Evolutionary conservation across 2,113 vertebrate species (phyloP).

Genomic region (Onychostruthus taczanowskii): DNA sequence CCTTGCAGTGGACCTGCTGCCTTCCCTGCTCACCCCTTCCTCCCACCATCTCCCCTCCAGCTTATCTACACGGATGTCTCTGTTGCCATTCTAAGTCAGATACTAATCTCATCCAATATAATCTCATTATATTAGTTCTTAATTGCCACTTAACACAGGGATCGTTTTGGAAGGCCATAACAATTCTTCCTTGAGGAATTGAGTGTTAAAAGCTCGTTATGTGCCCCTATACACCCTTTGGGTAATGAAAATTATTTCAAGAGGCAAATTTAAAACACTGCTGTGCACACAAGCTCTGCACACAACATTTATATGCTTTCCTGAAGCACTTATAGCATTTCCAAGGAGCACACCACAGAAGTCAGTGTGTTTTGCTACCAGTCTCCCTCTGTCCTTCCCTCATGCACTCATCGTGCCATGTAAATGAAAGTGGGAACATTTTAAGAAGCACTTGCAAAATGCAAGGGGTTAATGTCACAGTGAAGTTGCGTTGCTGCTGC

Average conservation of each 20-base stretch:
- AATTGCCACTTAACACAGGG: conserved; percentile 31
- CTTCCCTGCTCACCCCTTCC: not conserved
- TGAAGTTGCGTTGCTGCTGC: not conserved
- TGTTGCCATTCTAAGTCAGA: not conserved
- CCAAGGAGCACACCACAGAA: not conserved
- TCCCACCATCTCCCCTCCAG: not conserved
- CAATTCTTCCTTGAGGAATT: not conserved
- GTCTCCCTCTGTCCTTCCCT: not conserved
- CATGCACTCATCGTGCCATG: accelerated
- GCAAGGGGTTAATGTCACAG: not conserved
- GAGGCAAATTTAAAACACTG: not conserved
- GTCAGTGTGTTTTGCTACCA: not conserved
- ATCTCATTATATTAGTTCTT: conserved; percentile 26
- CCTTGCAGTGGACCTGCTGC: not conserved
- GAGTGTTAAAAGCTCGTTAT: not conserved
- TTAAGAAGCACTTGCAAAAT: not conserved
- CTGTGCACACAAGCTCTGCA: not conserved
- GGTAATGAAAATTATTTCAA: not conserved
- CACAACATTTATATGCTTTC: not conserved
- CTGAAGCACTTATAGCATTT: not conserved
- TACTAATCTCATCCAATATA: conserved; percentile 9
- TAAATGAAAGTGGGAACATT: not conserved
- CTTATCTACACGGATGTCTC: not conserved
- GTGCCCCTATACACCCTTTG: not conserved
- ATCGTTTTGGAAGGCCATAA: not conserved